Base-by-base conservation (phyloP, 1,140 invertebrate species). In the Eriosoma lanigerum region DNA sequence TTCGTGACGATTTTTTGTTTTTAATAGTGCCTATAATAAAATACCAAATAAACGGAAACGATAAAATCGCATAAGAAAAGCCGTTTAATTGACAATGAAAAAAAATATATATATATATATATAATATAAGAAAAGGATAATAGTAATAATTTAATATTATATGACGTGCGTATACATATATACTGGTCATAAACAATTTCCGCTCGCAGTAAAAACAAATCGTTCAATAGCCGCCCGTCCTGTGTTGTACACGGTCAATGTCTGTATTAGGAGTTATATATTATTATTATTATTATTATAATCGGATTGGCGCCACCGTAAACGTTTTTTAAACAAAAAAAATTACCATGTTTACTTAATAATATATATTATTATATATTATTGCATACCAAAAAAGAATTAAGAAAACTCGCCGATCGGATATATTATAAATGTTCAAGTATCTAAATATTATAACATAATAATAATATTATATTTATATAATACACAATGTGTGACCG, bases 281-380 rank as follows among this genome's bases (percentile, higher is more conserved):
- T 38, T 38, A 38, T 4, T 8, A 38, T 38, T n/a, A n/a, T 38
- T 38, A 38, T 38, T 12, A 19, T n/a, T 9, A 64, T 38, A 29
- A 64, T 64, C 60, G 29, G 8, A n/a, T 64, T 64, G 60, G 60
- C 60, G 60, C 60, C 60, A 15, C 26, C 29, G 60, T n/a, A 24
- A 29, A 64, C 60, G 60, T 60, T 60, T 60, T 60, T 17, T 26
- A 17, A 24, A 26, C 21, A 24, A 60, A 60, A 29, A 60, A 29
- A 8, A 4, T 38, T 4, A 3, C 3, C 32, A 4, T 38, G 32
- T 38, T 38, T 38, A 38, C 32, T 4, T 8, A 38, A 38, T 38
- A 38, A 60, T 15, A 21, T 60, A 58, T 12, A 26, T 29, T 26
- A n/a, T 15, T 60, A 38, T 26, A 60, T 58, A 29, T 26, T 60